Evolutionary conservation across 2,113 vertebrate species (phyloP).

Genomic region (Gavialis gangeticus): DNA sequence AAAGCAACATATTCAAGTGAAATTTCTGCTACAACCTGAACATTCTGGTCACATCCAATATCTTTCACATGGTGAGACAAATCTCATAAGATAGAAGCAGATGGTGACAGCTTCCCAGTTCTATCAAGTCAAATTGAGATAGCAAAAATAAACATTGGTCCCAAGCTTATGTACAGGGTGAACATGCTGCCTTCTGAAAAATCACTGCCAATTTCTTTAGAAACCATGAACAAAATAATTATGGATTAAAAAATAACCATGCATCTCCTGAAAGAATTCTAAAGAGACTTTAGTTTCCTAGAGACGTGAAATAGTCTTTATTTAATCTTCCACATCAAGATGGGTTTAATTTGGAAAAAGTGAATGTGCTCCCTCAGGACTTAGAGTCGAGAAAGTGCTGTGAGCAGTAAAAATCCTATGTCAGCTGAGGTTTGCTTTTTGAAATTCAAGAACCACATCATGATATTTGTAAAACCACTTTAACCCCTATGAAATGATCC

Average conservation of each 20-base stretch:
- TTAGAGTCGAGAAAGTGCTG: slow-evolving; percentile 21
- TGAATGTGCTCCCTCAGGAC: background rate
- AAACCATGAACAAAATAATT: slow-evolving; percentile 7
- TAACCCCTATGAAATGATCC: background rate
- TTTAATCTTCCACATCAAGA: background rate
- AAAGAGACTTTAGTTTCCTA: background rate
- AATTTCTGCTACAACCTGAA: background rate
- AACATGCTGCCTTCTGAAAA: slow-evolving; percentile 31
- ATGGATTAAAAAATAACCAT: slow-evolving; percentile 30
- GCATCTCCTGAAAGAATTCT: slow-evolving; percentile 1
- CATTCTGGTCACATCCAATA: slow-evolving; percentile 35
- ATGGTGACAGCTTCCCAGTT: slow-evolving; percentile 39
- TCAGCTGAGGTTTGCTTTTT: slow-evolving; percentile 26
- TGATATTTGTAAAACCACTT: slow-evolving; percentile 32
- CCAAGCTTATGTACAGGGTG: slow-evolving; percentile 38
- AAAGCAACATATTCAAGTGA: background rate
- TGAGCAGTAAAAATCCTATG: slow-evolving; percentile 27
- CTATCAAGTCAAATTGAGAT: slow-evolving; percentile 59
- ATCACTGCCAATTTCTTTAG: slow-evolving; percentile 6
- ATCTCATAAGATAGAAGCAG: slow-evolving; percentile 57
- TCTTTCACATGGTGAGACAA: slow-evolving; percentile 36
- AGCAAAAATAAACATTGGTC: slow-evolving; percentile 53
- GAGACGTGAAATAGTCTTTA: background rate
- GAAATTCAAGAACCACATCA: slow-evolving; percentile 21
- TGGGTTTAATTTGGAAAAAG: background rate